Evolutionary conservation across 2,888 invertebrate genomes (phyloP).

Genomic region (Dasypogon diadema): DNA sequence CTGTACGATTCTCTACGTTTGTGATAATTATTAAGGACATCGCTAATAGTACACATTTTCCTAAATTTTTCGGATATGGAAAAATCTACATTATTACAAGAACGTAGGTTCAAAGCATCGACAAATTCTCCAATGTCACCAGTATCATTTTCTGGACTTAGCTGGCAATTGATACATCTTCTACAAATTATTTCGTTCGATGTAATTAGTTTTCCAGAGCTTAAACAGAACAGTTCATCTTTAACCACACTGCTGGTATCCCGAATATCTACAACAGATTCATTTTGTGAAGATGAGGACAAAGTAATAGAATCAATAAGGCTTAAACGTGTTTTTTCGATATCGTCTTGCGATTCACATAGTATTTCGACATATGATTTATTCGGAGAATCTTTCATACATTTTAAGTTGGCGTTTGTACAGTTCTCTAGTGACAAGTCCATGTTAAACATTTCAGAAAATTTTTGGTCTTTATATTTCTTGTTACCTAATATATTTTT

Average conservation of each 20-base stretch:
- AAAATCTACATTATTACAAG: slow-evolving; percentile 2
- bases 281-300: background rate
- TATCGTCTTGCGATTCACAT: background rate
- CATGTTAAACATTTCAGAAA: too few relatives aligned
- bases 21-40: slow-evolving; percentile 25
- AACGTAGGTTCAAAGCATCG: background rate
- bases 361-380: background rate
- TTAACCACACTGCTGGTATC: background rate
- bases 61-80: slow-evolving; percentile 19
- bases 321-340: background rate
- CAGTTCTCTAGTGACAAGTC: too few relatives aligned
- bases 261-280: background rate
- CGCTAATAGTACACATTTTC: background rate
- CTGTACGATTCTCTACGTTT: slow-evolving; percentile 19
- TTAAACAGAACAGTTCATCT: background rate
- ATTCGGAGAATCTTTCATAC: too few relatives aligned
- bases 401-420: too few relatives aligned
- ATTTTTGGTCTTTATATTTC: too few relatives aligned
- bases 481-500: too few relatives aligned
- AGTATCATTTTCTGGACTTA: background rate
- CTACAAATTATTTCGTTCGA: background rate
- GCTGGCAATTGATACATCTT: background rate
- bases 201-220: background rate
- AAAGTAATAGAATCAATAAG: background rate
- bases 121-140: background rate